Percentiles rank a stretch among this genome's conserved stretches.
phyloP scores from a whole-genome alignment of 2,113 vertebrate species.

The Procavia capensis region DNA sequence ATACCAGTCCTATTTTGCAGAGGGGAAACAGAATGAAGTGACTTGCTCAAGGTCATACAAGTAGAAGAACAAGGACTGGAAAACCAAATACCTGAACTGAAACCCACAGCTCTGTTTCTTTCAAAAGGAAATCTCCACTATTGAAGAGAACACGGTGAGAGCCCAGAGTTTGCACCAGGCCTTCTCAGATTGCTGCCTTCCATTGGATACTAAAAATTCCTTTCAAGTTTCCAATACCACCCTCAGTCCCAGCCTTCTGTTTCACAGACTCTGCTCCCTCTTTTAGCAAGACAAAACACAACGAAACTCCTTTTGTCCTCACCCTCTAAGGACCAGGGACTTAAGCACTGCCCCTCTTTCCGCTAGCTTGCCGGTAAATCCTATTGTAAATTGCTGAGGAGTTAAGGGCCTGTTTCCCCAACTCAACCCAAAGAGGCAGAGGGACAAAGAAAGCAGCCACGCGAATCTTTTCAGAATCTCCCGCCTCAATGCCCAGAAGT shows the following conservation, averaged over 20 bases:
- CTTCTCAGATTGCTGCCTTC: not conserved
- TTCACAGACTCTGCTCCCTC: not conserved
- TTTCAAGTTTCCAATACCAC: not conserved
- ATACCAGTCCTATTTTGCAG: not conserved
- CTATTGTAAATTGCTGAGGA: not conserved
- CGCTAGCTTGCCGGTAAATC: no score
- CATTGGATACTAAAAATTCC: not conserved
- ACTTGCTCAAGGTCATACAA: conserved; percentile 16
- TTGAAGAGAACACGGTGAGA: not conserved
- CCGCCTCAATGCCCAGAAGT: not conserved
- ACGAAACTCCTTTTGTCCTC: not conserved
- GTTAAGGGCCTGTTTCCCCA: not conserved
- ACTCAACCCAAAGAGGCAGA: not conserved
- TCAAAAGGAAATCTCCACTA: not conserved
- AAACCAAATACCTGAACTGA: not conserved
- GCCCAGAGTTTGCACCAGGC: not conserved
- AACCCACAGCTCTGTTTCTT: not conserved
- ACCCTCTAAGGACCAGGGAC: no score
- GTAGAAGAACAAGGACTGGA: not conserved
- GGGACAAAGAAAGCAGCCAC: conserved; percentile 62
- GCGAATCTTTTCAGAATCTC: conserved; percentile 18
- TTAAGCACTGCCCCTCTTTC: not conserved
- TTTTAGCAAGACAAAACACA: not conserved
- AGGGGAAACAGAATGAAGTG: not conserved
- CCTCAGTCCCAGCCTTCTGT: not conserved